Conservation (phyloP, 1,140 invertebrate species). For the Papilio machaon region DNA sequence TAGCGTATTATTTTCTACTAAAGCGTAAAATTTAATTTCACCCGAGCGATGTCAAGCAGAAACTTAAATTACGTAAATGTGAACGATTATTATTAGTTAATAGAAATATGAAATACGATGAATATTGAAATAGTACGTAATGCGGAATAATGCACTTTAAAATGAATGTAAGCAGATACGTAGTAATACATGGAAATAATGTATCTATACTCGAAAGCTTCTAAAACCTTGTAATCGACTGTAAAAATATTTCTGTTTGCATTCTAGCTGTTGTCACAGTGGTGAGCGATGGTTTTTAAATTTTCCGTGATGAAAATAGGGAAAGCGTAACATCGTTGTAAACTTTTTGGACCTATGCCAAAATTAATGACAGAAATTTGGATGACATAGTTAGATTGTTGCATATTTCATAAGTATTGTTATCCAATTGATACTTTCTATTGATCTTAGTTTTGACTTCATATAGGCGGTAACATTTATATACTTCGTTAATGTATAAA, state of each 20-base stretch:
- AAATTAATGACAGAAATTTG: constrained; percentile 75
- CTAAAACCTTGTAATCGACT: constrained; percentile 74
- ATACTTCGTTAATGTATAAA: neutral
- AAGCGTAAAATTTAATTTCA: neutral
- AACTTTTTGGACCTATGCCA: constrained; percentile 74
- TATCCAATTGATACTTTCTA: constrained; percentile 5
- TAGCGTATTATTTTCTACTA: neutral
- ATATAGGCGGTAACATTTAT: neutral
- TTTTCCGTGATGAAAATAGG: constrained; percentile 81
- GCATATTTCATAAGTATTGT: constrained; percentile 48
- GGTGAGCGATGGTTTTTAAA: constrained; percentile 80
- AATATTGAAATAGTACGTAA: neutral
- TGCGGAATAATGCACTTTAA: neutral
- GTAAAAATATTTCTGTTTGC: constrained; percentile 79
- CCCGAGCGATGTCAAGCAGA: neutral
- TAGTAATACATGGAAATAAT: constrained; percentile 13
- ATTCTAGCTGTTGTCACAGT: constrained; percentile 77
- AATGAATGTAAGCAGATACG: neutral
- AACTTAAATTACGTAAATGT: neutral
- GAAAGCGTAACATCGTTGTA: constrained; percentile 78
- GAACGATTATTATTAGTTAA: neutral
- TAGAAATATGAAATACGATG: no score
- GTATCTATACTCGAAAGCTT: neutral
- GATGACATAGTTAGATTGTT: constrained; percentile 66
- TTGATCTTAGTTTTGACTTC: neutral